Base-by-base conservation (phyloP, 53 echinoderm and acorn worm species). In the Luidia sarsii region DNA sequence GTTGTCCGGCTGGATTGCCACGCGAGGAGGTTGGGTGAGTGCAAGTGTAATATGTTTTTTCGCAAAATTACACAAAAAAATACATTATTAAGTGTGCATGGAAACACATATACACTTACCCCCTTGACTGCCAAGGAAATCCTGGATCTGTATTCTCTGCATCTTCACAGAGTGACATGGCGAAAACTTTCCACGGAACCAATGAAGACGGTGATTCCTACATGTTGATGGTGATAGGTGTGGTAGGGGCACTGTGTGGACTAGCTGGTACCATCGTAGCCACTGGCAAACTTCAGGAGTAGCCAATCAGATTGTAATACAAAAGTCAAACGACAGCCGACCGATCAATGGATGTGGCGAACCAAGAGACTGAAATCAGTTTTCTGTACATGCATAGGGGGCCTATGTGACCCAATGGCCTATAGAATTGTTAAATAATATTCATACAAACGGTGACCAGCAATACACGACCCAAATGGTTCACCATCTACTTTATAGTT, bases 1-100 rank as follows among this genome's bases (percentile, higher is more conserved):
- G 30, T 82, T 94, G 30, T 85, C 74, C 2, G 56, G 32, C 39
- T 94, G 94, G 94, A 94, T 94, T 18, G 70, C 88, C 31, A 61
- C 70, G 64, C 90, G 75, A 21, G 94, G 94, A n/a, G 94, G 94
- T 30, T 94, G 94, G 94, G 94, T 94, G 48, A 48, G 94, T 81
- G 28, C 0, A 34, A 15, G 46, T 8, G 46, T 15, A 46, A 46
- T 10, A 46, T 15, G 46, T 46, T 46, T 46, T 8, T 10, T 15
- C 8, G 46, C 15, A 15, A 8, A 46, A 46, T 10, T 15, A 46
- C 8, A 46, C 46, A 46, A 46, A 46, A 46, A 46, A 46, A 15
- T 46, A 46, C 15, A 15, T 46, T 46, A 46, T 46, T 8, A 10
- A 8, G 46, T 8, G 8, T 10, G 46, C 15, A 15, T 46, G 15